These are phyloP conservation scores for Alosa sapidissima DNA, from an alignment of 2,797 vertebrate genomes.

Conservation along the genomic window DNA sequence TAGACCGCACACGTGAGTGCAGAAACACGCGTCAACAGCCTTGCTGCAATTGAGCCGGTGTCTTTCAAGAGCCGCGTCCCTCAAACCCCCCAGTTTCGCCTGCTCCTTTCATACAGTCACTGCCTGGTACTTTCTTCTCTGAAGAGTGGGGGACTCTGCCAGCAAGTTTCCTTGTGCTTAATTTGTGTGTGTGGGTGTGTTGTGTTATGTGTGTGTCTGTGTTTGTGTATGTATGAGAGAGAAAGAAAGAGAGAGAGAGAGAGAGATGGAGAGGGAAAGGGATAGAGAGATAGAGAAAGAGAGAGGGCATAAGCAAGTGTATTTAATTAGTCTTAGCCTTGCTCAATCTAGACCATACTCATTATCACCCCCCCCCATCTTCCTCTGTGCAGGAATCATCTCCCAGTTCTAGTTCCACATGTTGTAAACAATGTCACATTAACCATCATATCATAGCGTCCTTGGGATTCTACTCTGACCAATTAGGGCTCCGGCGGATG, in stretches of 20 bases:
- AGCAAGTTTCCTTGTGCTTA: neutral
- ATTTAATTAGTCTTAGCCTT: neutral
- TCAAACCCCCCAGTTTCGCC: neutral
- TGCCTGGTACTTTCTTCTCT: constrained; percentile 6
- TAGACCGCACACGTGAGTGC: constrained; percentile 25
- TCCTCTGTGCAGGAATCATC: neutral
- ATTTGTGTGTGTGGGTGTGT: neutral
- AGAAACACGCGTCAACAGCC: neutral
- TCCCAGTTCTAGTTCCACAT: neutral
- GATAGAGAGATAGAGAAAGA: neutral
- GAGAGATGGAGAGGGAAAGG: no score
- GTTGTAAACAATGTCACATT: neutral
- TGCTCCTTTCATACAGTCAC: neutral
- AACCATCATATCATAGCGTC: neutral
- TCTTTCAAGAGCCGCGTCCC: neutral
- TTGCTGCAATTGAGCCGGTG: constrained; percentile 5
- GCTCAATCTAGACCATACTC: neutral
- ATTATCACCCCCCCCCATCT: neutral
- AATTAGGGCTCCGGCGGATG: neutral
- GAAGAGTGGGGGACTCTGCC: neutral
- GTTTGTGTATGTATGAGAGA: constrained; percentile 20
- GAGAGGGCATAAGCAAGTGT: neutral
- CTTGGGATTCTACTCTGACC: neutral
- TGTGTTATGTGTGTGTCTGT: neutral
- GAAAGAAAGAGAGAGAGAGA: no score